Evolutionary conservation across 2,888 invertebrate species (phyloP).

Genomic region (Aporophyla nigra): DNA sequence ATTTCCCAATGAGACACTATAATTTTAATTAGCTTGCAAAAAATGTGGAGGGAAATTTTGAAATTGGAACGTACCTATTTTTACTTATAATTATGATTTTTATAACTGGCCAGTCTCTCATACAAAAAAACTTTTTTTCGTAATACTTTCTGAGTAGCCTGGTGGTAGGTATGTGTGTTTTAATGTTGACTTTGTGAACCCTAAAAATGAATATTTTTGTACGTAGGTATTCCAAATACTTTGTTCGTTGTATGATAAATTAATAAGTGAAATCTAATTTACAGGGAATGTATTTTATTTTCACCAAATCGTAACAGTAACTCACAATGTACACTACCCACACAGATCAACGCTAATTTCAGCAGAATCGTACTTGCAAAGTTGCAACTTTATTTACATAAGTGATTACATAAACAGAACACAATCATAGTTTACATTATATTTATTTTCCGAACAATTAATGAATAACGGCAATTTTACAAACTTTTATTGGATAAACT

Average conservation of each 20-base stretch:
- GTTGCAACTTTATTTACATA: slow-evolving; percentile 36
- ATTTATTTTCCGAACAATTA: slow-evolving; percentile 43
- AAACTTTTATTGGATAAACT: neutral
- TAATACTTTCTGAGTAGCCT: too few relatives aligned
- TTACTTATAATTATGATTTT: too few relatives aligned
- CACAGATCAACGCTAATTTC: slow-evolving; percentile 18
- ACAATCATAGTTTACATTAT: slow-evolving; percentile 24
- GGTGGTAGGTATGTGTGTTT: too few relatives aligned
- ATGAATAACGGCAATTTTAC: slow-evolving; percentile 7
- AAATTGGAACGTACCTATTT: too few relatives aligned
- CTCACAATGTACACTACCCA: slow-evolving; percentile 39
- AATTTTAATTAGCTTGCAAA: too few relatives aligned
- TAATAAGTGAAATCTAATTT: slow-evolving; percentile 36
- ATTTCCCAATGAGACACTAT: too few relatives aligned
- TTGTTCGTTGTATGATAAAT: neutral
- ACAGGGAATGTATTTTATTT: slow-evolving; percentile 72
- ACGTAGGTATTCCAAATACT: neutral
- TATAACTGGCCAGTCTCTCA: too few relatives aligned
- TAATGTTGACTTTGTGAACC: too few relatives aligned
- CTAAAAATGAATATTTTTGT: neutral
- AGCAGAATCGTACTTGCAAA: neutral
- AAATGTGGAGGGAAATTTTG: too few relatives aligned
- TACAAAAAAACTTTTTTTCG: too few relatives aligned
- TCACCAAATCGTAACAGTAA: slow-evolving; percentile 53
- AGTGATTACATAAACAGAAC: slow-evolving; percentile 38